Evolutionary conservation across 2,888 invertebrate genomes (phyloP).

Genomic region (Proisotoma minuta): DNA sequence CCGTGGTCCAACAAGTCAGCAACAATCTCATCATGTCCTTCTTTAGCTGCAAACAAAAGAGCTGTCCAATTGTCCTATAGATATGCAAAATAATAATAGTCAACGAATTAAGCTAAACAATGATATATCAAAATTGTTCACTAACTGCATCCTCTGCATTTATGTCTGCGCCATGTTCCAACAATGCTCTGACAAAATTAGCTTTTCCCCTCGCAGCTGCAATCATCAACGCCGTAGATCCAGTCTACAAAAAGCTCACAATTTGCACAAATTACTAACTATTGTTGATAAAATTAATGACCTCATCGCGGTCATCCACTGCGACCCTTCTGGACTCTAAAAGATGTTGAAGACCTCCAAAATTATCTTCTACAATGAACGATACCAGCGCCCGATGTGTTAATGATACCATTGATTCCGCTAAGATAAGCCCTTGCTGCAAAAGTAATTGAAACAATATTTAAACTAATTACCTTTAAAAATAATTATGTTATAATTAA

Average conservation of each 20-base stretch:
- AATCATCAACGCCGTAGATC: slow-evolving; percentile 87
- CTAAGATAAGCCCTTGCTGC: slow-evolving; percentile 34
- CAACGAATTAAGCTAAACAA: neutral
- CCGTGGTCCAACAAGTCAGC: slow-evolving; percentile 77
- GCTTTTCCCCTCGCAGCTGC: slow-evolving; percentile 80
- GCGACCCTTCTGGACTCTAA: slow-evolving; percentile 72
- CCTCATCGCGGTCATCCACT: slow-evolving; percentile 84
- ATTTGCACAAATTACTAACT: neutral
- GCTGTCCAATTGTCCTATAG: slow-evolving; percentile 84
- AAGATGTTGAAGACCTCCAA: slow-evolving; percentile 72
- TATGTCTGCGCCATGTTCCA: slow-evolving; percentile 87
- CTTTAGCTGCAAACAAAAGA: slow-evolving; percentile 82
- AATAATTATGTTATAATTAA: neutral
- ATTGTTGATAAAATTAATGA: slow-evolving; percentile 50
- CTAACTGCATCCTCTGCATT: slow-evolving; percentile 75
- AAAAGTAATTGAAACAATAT: neutral
- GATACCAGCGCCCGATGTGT: slow-evolving; percentile 44
- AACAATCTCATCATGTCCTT: slow-evolving; percentile 77
- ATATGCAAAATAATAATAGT: slow-evolving; percentile 30
- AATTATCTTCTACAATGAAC: slow-evolving; percentile 74
- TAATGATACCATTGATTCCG: slow-evolving; percentile 44
- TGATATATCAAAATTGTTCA: slow-evolving; percentile 19
- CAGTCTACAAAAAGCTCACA: slow-evolving; percentile 63
- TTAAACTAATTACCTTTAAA: neutral
- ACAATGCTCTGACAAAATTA: slow-evolving; percentile 74